These are phyloP conservation scores for Brachyopa scutellaris DNA, from an alignment of 2,888 invertebrate genomes.

Conservation along the genomic window DNA sequence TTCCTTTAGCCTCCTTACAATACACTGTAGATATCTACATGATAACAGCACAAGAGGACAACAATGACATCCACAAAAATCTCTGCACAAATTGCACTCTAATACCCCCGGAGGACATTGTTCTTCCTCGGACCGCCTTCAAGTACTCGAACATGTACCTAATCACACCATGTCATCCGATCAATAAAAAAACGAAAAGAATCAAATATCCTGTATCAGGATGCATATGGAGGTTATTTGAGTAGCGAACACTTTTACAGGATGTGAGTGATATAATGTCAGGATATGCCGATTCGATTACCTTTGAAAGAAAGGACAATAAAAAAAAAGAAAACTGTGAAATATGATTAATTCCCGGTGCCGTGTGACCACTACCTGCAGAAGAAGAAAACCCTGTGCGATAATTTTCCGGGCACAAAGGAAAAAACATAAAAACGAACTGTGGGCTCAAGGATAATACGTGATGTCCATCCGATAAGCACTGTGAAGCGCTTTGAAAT, in stretches of 20 bases:
- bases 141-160: slow-evolving; percentile 16
- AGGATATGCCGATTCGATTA: slow-evolving; percentile 71
- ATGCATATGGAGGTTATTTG: slow-evolving; percentile 47
- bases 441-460: slow-evolving; percentile 57
- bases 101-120: slow-evolving; percentile 56
- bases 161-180: slow-evolving; percentile 56
- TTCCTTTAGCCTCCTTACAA: no score
- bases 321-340: no score
- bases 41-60: slow-evolving; percentile 59
- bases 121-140: slow-evolving; percentile 64
- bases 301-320: slow-evolving; percentile 60
- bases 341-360: slow-evolving; percentile 67
- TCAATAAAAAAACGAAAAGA: slow-evolving; percentile 58
- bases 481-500: slow-evolving; percentile 48
- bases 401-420: slow-evolving; percentile 24
- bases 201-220: slow-evolving; percentile 57
- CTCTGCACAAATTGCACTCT: slow-evolving; percentile 64
- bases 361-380: slow-evolving; percentile 67
- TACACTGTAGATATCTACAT: slow-evolving; percentile 52
- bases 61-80: slow-evolving; percentile 62
- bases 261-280: slow-evolving; percentile 70
- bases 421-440: not conserved
- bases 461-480: slow-evolving; percentile 69
- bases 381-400: slow-evolving; percentile 9
- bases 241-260: slow-evolving; percentile 53